Base-by-base conservation (phyloP, 2,888 invertebrate genomes). In the Polietes domitor region DNA sequence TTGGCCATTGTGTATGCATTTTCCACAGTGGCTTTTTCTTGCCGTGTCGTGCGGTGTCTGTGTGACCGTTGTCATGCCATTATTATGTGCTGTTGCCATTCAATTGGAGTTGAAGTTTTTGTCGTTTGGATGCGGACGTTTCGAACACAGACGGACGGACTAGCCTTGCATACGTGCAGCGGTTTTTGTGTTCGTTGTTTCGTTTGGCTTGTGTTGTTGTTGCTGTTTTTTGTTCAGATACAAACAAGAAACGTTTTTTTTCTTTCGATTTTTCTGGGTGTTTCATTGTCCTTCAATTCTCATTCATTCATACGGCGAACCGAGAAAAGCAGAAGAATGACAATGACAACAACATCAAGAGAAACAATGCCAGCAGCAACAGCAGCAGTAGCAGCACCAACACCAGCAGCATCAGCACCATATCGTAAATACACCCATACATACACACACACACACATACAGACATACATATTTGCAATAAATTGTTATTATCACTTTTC, bases 401-500 rank as follows among this genome's bases (percentile, higher is more conserved):
- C 75, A 74, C 74, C 26, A 68, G 17, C 61, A 19, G 19, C 21
- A 43, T 15, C 41, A 17, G 43, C 21, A 24, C 43, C 21, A 21
- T n/a, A n/a, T n/a, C n/a, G 12, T 17, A 17, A 37, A 37, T 58
- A 7, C 65, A 63, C 3, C 3, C 12, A 21, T 7, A 63, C 26
- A n/a, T 4, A 26, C 2, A n/a, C 6, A 26, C 61, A 15, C 6
- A 32, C 61, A 6, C 32, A 21, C 58, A 82, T 77, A 83, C 53
- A 79, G 65, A 82, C 65, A 72, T 71, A 83, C 75, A 81, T 73
- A 83, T 85, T 80, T 80, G 85, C 79, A 82, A 90, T 90, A 90
- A 90, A 90, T 90, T 90, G 90, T 90, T 90, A 90, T 90, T 90
- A 90, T 90, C 90, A 89, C 90, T 88, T 88, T 88, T 88, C 87